Conservation (phyloP, 2,888 invertebrate species). For the Mystacides longicornis region DNA sequence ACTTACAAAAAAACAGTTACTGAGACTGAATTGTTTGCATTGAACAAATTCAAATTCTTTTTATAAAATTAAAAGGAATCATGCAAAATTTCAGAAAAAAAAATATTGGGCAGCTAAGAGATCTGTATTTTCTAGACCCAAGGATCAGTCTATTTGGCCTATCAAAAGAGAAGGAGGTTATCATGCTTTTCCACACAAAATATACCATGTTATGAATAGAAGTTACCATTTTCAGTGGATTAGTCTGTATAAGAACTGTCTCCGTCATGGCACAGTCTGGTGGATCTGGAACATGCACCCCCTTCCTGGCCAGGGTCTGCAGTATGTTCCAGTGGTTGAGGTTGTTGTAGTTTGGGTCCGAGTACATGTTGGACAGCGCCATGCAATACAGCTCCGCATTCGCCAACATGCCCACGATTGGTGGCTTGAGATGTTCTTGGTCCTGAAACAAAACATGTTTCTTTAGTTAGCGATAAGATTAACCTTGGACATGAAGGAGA, state of each 20-base stretch:
- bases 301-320: conserved; percentile 87
- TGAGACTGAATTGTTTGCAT: no score
- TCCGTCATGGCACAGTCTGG: conserved; percentile 87
- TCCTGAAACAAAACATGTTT: conserved; percentile 52
- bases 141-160: no score
- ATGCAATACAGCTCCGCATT: conserved; percentile 93
- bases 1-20: no score
- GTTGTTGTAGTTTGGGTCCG: conserved; percentile 93
- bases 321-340: conserved; percentile 93
- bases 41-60: no score
- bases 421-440: conserved; percentile 88
- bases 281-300: conserved; percentile 77
- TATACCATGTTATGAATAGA: no score
- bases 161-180: no score
- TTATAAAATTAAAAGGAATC: no score
- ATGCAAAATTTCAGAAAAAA: no score
- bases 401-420: conserved; percentile 83
- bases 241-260: conserved; percentile 91
- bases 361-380: conserved; percentile 90
- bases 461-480: background rate
- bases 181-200: no score
- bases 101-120: no score
- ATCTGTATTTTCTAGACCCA: no score
- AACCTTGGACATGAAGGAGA: no score
- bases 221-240: conserved; percentile 83